phyloP scores from a whole-genome alignment of 2,113 vertebrate species.

The Scolopax mira region DNA sequence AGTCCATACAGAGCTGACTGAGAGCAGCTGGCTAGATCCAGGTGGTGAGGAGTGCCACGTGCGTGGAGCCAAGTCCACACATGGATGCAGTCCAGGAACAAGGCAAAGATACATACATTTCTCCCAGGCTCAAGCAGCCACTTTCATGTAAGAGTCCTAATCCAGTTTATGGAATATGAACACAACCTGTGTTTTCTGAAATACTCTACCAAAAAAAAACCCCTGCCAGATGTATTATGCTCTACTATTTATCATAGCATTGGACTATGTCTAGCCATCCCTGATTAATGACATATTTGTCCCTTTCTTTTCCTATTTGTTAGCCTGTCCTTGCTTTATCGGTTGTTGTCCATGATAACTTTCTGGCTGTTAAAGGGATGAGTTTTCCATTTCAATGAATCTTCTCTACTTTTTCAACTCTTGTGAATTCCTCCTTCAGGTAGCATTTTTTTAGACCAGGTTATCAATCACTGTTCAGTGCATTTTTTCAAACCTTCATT shows the following conservation, averaged over 20 bases:
- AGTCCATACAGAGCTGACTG: background rate
- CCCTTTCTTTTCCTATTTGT: background rate
- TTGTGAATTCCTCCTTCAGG: background rate
- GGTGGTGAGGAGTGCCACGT: background rate
- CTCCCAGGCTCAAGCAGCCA: background rate
- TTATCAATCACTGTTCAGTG: background rate
- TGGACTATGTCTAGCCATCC: background rate
- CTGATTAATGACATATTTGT: background rate
- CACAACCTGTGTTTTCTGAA: background rate
- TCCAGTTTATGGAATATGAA: background rate
- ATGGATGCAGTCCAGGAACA: accelerated
- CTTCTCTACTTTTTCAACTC: background rate
- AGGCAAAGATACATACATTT: background rate
- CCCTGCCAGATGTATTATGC: background rate
- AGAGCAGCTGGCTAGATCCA: background rate
- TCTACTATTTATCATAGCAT: background rate
- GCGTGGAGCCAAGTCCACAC: background rate
- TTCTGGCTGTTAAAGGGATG: background rate
- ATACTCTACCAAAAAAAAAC: background rate
- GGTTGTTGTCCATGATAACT: background rate
- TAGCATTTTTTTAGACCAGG: background rate
- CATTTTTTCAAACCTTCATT: background rate
- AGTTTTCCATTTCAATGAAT: background rate
- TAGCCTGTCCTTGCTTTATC: background rate
- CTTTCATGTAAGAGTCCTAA: background rate